phyloP scores from a whole-genome alignment of 2,113 vertebrate species.

The Clarias macrocephalus region DNA sequence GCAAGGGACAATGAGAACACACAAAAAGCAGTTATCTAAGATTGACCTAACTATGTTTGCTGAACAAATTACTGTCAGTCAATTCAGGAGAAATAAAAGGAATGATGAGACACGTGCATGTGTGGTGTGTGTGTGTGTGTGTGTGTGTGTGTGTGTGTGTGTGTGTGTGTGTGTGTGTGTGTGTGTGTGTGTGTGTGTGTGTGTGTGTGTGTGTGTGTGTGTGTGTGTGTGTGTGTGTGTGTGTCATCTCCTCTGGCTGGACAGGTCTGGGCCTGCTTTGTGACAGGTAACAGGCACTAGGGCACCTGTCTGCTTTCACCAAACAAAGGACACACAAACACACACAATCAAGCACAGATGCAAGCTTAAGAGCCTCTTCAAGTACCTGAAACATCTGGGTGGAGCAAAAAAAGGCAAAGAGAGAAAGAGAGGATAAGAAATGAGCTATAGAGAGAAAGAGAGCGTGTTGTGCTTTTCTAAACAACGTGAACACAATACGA shows the following conservation, averaged over 20 bases:
- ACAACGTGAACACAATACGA: slow-evolving; percentile 3
- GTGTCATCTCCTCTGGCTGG: slow-evolving; percentile 21
- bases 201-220: no score
- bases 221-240: slow-evolving; percentile 20
- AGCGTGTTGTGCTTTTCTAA: slow-evolving; percentile 46
- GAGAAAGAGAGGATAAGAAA: background rate
- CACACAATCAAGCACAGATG: slow-evolving; percentile 23
- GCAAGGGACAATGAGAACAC: slow-evolving; percentile 17
- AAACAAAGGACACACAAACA: slow-evolving; percentile 14
- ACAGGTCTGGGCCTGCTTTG: slow-evolving; percentile 46
- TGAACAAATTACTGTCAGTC: slow-evolving; percentile 53
- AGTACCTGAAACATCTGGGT: slow-evolving; percentile 13
- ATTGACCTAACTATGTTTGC: slow-evolving; percentile 44
- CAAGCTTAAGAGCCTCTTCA: slow-evolving; percentile 9
- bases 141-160: slow-evolving; percentile 1
- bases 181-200: background rate
- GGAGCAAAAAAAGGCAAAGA: background rate
- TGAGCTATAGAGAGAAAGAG: slow-evolving; percentile 5
- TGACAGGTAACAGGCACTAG: slow-evolving; percentile 43
- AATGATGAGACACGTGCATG: slow-evolving; percentile 6
- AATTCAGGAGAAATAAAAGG: slow-evolving; percentile 47
- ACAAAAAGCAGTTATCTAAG: slow-evolving; percentile 35
- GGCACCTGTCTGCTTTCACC: slow-evolving; percentile 46
- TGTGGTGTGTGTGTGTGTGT: slow-evolving; percentile 9
- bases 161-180: background rate